Evolutionary conservation across 2,888 invertebrate genomes (phyloP), one percentile per base, ranked within the genome.

Genomic region (Dendrolimus houi): DNA sequence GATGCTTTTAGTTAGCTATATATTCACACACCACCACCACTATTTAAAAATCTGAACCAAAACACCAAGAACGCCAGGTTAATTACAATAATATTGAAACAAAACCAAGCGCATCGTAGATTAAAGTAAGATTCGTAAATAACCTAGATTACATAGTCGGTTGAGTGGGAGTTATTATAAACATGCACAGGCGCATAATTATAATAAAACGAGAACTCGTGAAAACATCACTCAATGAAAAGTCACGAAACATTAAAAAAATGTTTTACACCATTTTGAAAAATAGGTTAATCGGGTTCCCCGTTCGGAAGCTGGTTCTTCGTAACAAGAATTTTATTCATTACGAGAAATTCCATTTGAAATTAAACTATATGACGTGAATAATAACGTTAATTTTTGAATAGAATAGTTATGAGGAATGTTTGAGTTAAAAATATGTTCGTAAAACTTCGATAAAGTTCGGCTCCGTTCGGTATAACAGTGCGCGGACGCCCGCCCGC

Each of bases 221-320:
- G 47, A 47, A 47, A 47, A 47, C 47, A 47, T 47, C 47, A 47
- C 47, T 47, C 47, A 47, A 47, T 47, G 47, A 47, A 47, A 56
- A 56, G 42, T 54, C n/a, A 56, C 52, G 12, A 10, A 13, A 53
- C 10, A 47, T 29, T 52, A 56, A 52, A 56, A 58, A 57, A 52
- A 40, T 52, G 14, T 52, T 54, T n/a, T 12, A 47, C 54, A 52
- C 52, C 52, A 55, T 52, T 77, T 76, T 74, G 65, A 72, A 79
- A 85, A 84, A 82, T 87, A 75, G 88, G 88, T 87, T 87, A 87
- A 85, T 84, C 47, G 79, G 80, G 78, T 72, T 75, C 74, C 71
- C 71, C 64, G 74, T 73, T 77, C 78, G 72, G 74, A 77, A 81
- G 72, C 70, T 8, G 47, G 9, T 47, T 47, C 47, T 29, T 29